Evolutionary conservation across 2,113 vertebrate species (phyloP), one percentile per base, ranked within the genome.

Genomic region (Anhinga rufa): DNA sequence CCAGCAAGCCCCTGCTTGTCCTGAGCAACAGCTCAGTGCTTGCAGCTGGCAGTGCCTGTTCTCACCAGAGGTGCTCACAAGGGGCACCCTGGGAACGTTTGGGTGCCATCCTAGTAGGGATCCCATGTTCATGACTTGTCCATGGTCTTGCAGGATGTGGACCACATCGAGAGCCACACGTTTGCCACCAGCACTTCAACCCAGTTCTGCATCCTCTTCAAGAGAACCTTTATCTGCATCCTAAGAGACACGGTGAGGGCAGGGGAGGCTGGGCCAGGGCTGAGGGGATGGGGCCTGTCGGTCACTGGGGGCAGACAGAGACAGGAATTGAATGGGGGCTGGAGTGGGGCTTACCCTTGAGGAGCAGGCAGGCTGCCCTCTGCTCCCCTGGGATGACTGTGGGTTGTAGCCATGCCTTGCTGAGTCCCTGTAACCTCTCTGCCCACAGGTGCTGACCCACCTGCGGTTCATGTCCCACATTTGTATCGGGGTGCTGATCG

Each of bases 201-300:
- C 28, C 99, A 99, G 97, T 99, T 99, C 98, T 98, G 99, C 97
- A 99, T 99, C 97, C 99, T 99, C 96, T 99, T 99, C 98, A 99
- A 99, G 97, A 98, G 99, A 95, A 99, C 99, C 64, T 99, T 99
- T 69, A 66, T 99, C 80, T 99, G 98, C 62, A 99, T 99, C 98
- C 98, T 99, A 82, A 98, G 99, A 97, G 99, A 99, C 97, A 98
- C 84, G 98, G 99, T 99, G 98, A 98, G 98, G 24, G 55, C 58
- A 49, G 46, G 32, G 52, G 21, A 52, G 42, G 38, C 34, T 52
- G 61, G 49, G 40, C 64, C 9, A 6, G 69, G 24, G 32, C 31
- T 40, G 4, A 5, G 48, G 52, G 40, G 6, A 40, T 14, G 36
- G 51, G 44, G 6, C 16, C 24, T 78, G 14, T 44, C 7, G 3